Base-by-base conservation (phyloP, 2,113 vertebrate genomes). In the Nicator chloris region DNA sequence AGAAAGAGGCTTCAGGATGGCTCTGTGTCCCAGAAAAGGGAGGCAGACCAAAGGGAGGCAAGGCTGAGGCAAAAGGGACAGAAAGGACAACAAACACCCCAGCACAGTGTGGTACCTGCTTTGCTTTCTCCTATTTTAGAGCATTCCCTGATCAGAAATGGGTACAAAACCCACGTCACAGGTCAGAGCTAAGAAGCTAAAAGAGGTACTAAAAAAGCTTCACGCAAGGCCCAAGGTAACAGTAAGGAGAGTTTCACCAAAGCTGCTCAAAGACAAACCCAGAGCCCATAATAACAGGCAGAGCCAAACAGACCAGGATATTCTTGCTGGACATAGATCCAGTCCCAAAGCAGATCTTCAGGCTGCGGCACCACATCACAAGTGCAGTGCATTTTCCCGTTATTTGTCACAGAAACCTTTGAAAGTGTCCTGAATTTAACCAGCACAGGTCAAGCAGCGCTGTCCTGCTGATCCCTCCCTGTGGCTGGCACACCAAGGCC, bases 31-130 rank as follows among this genome's bases (percentile, higher is more conserved):
- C 59, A 65, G 22, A 49, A 61, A 6, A 2, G 7, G 9, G 16
- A 86, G 19, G 9, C 8, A 10, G 3, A 50, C 4, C 3, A 23
- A 60, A 79, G 56, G 35, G 57, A 85, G 10, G 14, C 7, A 27
- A 64, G 24, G 39, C 22, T 60, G 57, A 60, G 42, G 50, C 9
- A 51, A 57, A 57, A 72, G 24, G 15, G 65, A 28, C 53, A 44
- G 20, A 33, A 35, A 66, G 35, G 33, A 56, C 51, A 63, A 9
- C 2, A 45, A 63, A 16, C 2, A 57, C 3, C 13, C 12, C 28
- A 53, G 69, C 77, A 42, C 0, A 1, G 37, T 0, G 0, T 0
- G 0, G 54, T 8, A 19, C 47, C n/a, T 24, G 11, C 54, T 86
- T 53, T 33, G 69, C 33, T 70, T 40, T 86, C 28, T 42, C 30